Evolutionary conservation across 2,888 invertebrate genomes (phyloP), one percentile per base, ranked within the genome.

Genomic region (Sinodicranocentrus sp.): DNA sequence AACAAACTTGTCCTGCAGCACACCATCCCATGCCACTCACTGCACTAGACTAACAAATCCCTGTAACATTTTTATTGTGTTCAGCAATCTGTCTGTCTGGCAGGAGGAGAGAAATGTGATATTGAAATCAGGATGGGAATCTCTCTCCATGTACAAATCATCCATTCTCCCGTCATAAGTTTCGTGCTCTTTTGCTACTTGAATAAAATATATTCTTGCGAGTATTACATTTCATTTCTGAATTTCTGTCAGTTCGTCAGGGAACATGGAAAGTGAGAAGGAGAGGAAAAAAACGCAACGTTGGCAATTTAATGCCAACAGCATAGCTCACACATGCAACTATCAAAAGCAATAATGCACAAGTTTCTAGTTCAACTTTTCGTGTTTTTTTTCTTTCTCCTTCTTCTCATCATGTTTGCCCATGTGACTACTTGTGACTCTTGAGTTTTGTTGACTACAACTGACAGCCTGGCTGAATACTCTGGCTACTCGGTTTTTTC

Each of bases 51-150:
- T 75, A 79, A 79, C 71, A 79, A 59, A 57, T 67, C 23, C n/a
- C 17, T 68, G 77, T 25, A 78, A 78, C 77, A 67, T 67, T 75
- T 76, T 65, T n/a, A 63, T 75, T 76, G 65, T 67, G 25, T 28
- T 68, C 17, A 17, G 39, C 61, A 78, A 78, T n/a, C 28, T 15
- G 39, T n/a, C 28, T 15, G 39, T n/a, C 15, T 48, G 48, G 44
- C 65, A 68, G 39, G 52, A 65, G 48, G 23, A 67, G 26, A 70
- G 79, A 70, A 79, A 79, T 79, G 26, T 59, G 71, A 79, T 79
- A 79, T 79, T 79, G 71, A 79, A 79, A 79, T 70, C 57, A 67
- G 43, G 71, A 57, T n/a, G 76, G 13, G 77, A 68, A 54, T 77
- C 77, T 77, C 77, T 43, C n/a, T 39, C 39, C 19, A 3, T 25